A percentile compares a stretch with the other conserved stretches of the same genome.
Evolutionary conservation across 53 echinoderm and acorn worm genomes (phyloP).

Genomic region (Antedon mediterranea): DNA sequence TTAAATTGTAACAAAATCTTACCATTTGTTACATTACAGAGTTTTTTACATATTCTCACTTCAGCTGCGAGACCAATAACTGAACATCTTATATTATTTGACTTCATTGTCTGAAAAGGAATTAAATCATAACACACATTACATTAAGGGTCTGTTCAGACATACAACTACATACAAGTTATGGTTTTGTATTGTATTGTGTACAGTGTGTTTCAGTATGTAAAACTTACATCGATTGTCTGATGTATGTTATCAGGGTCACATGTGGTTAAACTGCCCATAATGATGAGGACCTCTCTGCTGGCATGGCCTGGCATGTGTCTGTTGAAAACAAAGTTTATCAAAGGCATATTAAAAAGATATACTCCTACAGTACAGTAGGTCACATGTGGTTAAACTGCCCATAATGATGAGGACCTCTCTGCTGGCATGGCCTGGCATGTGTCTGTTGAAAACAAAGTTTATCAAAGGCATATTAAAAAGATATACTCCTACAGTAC

Average conservation of each 20-base stretch:
- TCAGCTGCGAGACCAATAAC: constrained; percentile 92
- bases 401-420: constrained; percentile 79
- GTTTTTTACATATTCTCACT: constrained; percentile 68
- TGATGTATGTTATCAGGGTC: constrained; percentile 82
- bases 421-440: constrained; percentile 94
- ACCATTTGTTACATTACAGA: constrained; percentile 73
- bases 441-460: constrained; percentile 39
- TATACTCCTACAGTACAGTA: too few relatives aligned
- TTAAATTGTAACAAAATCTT: too few relatives aligned
- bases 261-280: constrained; percentile 85
- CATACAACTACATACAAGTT: too few relatives aligned
- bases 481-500: too few relatives aligned
- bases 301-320: constrained; percentile 98
- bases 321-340: constrained; percentile 15
- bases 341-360: too few relatives aligned
- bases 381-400: constrained; percentile 81
- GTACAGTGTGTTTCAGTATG: too few relatives aligned
- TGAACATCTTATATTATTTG: constrained; percentile 70
- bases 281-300: constrained; percentile 64
- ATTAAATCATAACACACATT: neutral
- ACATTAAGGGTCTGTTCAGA: too few relatives aligned
- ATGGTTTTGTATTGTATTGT: too few relatives aligned
- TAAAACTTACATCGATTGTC: constrained; percentile 55
- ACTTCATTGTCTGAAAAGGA: constrained; percentile 40
- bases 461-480: too few relatives aligned